phyloP scores from a whole-genome alignment of 2,888 invertebrate species.

The Archips xylosteana region DNA sequence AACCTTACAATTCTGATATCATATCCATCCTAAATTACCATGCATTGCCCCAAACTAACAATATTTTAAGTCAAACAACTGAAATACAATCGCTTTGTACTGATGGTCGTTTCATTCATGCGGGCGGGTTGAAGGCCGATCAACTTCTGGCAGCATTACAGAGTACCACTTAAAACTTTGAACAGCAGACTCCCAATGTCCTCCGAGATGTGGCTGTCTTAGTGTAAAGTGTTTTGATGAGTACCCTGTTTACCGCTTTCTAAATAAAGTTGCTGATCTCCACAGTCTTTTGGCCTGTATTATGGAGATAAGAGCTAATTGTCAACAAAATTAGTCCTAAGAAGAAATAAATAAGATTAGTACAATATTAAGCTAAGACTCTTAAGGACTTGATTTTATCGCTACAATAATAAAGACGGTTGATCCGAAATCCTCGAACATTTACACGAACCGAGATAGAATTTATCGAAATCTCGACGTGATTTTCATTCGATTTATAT shows the following conservation, averaged over 20 bases:
- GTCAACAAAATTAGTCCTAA: background rate
- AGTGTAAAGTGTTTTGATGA: background rate
- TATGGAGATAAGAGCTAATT: no score
- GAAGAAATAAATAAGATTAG: background rate
- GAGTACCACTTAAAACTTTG: slow-evolving; percentile 13
- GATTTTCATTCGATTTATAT: slow-evolving; percentile 21
- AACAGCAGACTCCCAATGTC: background rate
- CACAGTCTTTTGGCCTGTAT: no score
- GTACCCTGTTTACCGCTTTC: background rate
- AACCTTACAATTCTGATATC: background rate
- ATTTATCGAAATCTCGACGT: slow-evolving; percentile 1
- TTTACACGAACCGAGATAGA: slow-evolving; percentile 7
- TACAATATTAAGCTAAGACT: background rate
- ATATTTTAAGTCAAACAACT: background rate
- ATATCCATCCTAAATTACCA: background rate
- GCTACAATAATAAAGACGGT: background rate
- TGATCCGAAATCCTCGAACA: background rate
- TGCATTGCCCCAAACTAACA: slow-evolving; percentile 5
- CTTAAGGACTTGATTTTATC: background rate
- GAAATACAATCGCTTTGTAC: slow-evolving; percentile 2
- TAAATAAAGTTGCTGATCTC: no score
- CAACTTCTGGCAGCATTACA: background rate
- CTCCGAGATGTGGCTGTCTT: background rate
- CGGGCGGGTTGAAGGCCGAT: slow-evolving; percentile 7
- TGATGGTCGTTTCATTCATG: background rate